A percentile compares a stretch with the other conserved stretches of the same genome.
phyloP scores from a whole-genome alignment of 2,113 vertebrate species.

The Acinonyx jubatus region DNA sequence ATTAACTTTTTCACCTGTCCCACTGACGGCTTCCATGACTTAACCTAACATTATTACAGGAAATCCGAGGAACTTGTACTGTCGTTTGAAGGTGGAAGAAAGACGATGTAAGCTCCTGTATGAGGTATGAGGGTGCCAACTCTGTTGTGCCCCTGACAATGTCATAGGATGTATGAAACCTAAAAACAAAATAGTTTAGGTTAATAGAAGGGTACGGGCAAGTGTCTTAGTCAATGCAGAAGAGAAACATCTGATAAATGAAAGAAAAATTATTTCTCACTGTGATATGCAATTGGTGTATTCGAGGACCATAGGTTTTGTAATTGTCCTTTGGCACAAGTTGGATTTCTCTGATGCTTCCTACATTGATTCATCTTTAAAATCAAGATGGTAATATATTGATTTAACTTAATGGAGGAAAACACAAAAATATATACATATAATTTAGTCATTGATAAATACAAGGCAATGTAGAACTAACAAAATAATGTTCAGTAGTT shows the following conservation, averaged over 20 bases:
- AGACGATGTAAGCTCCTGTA: background rate
- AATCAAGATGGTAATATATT: background rate
- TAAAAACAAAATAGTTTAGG: background rate
- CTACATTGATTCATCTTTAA: conserved; percentile 27
- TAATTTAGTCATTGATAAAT: conserved; percentile 46
- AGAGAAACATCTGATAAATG: background rate
- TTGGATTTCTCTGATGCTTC: background rate
- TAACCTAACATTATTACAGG: background rate
- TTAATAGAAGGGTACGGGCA: background rate
- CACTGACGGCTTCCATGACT: background rate
- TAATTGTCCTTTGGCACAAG: background rate
- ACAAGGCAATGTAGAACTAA: background rate
- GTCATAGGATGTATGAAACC: background rate
- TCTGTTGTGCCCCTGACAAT: background rate
- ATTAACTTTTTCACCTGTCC: background rate
- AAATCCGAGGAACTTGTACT: background rate
- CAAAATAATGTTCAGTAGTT: background rate
- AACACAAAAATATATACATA: background rate
- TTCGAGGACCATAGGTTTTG: background rate
- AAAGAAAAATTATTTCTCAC: background rate
- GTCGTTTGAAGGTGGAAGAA: background rate
- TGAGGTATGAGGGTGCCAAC: background rate
- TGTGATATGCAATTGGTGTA: background rate
- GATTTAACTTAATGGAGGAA: conserved; percentile 31
- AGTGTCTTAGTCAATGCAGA: background rate